Conservation (phyloP, 2,797 vertebrate genomes). For the Apogon hyalosoma region DNA sequence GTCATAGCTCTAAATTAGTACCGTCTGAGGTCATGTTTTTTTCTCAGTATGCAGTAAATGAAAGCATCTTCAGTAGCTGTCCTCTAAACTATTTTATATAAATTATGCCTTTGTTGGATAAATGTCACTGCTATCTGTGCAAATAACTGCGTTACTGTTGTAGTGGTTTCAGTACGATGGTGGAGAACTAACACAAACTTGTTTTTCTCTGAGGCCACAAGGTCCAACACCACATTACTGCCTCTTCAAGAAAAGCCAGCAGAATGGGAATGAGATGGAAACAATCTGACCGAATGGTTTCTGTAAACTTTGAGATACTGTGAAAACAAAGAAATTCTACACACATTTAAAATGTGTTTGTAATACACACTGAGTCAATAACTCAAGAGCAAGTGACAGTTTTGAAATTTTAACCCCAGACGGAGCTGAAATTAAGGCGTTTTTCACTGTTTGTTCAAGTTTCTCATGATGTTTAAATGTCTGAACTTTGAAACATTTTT, state of each 20-base stretch:
- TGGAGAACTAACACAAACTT: conserved; percentile 3
- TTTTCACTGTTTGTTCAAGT: conserved; percentile 45
- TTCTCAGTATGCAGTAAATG: conserved; percentile 22
- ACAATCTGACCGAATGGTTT: conserved; percentile 20
- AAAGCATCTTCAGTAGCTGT: conserved; percentile 47
- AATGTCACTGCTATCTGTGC: conserved; percentile 16
- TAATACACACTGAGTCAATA: conserved; percentile 12
- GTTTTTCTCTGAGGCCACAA: conserved; percentile 9
- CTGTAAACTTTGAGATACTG: conserved; percentile 44
- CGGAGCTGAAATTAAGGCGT: conserved; percentile 44
- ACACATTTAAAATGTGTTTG: conserved; percentile 22
- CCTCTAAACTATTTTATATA: conserved; percentile 25
- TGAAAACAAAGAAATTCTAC: conserved; percentile 21
- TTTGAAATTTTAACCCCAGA: conserved; percentile 18
- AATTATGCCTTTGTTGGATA: conserved; percentile 16
- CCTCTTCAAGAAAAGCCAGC: conserved; percentile 1
- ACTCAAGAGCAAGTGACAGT: conserved; percentile 19
- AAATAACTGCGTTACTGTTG: conserved; percentile 33
- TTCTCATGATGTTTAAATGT: conserved; percentile 34
- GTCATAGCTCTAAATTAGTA: conserved; percentile 46
- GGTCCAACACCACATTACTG: conserved; percentile 32
- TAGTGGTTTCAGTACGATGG: conserved; percentile 72
- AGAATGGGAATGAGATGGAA: conserved; percentile 22
- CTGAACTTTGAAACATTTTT: conserved; percentile 12
- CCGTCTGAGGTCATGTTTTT: conserved; percentile 14